Evolutionary conservation across 1,140 invertebrate species (phyloP).

Genomic region (Drosophila carrolli): DNA sequence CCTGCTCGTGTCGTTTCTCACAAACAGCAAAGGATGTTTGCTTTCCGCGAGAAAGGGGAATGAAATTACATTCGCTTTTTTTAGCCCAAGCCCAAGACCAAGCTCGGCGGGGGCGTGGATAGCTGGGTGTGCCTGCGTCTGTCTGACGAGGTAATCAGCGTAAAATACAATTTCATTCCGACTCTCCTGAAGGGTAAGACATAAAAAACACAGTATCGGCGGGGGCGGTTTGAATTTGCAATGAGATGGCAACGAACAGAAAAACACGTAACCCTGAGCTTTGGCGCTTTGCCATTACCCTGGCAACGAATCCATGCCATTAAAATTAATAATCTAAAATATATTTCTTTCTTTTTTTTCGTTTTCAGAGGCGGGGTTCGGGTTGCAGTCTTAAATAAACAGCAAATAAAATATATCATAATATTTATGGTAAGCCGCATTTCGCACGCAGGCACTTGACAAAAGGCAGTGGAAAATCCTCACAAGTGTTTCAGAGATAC

Average conservation of each 20-base stretch:
- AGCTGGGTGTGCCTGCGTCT: constrained; percentile 48
- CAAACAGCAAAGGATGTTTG: constrained; percentile 22
- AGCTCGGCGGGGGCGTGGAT: constrained; percentile 22
- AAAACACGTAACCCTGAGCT: constrained; percentile 14
- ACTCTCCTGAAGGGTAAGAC: constrained; percentile 47
- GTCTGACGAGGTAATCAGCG: constrained; percentile 73
- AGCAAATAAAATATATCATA: constrained; percentile 70
- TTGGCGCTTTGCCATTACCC: constrained; percentile 34
- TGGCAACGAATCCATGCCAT: constrained; percentile 28
- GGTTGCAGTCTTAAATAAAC: constrained; percentile 35
- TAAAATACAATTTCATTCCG: constrained; percentile 68
- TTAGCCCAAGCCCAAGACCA: constrained; percentile 3
- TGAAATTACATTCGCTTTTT: constrained; percentile 73
- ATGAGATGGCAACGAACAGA: constrained; percentile 35
- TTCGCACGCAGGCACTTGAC: constrained; percentile 54
- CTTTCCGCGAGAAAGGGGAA: constrained; percentile 25
- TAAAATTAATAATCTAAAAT: constrained; percentile 49
- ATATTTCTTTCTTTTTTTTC: constrained; percentile 4
- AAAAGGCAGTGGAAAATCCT: constrained; percentile 72
- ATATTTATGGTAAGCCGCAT: constrained; percentile 74
- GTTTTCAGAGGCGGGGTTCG: neutral
- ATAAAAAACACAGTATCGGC: constrained; percentile 55
- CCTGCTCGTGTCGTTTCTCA: constrained; percentile 27
- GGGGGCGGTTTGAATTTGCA: constrained; percentile 45
- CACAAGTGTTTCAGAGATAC: constrained; percentile 57